Conservation (phyloP, 2,797 vertebrate species). For the Dicrostonyx torquatus region DNA sequence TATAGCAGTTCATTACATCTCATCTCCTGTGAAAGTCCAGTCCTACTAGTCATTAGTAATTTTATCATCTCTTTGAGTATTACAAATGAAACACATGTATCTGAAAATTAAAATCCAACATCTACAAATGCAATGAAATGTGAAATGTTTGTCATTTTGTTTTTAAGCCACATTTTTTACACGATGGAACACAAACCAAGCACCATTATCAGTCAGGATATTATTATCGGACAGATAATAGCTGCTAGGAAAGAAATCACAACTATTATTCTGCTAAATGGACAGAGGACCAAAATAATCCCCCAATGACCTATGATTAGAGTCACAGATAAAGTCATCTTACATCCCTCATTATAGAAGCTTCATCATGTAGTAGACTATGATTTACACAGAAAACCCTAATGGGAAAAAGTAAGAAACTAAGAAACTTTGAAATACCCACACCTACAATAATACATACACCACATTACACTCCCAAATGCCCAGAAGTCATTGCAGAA, state of each 20-base stretch:
- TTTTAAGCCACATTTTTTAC: neutral
- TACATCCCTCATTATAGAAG: neutral
- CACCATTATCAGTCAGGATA: neutral
- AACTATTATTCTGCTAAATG: neutral
- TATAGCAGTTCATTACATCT: too few species aligned
- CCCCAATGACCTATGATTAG: neutral
- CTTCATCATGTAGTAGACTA: neutral
- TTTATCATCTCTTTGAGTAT: neutral
- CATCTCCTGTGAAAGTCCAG: neutral
- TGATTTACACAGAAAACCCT: neutral
- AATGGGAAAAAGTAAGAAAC: neutral
- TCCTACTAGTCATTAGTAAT: neutral
- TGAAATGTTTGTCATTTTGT: neutral
- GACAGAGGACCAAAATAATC: neutral
- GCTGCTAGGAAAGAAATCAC: neutral
- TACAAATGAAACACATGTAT: neutral
- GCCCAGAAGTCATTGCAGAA: neutral
- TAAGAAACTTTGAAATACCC: neutral
- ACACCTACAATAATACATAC: neutral
- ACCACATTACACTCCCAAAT: fast-evolving
- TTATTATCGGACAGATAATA: neutral
- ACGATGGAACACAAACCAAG: neutral
- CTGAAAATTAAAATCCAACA: neutral
- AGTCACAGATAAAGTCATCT: neutral
- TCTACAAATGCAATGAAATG: neutral